A percentile compares a stretch with the other conserved stretches of the same genome.
These are phyloP conservation scores for Octodon degus DNA, from an alignment of 2,113 vertebrate genomes.

Conservation along the genomic window DNA sequence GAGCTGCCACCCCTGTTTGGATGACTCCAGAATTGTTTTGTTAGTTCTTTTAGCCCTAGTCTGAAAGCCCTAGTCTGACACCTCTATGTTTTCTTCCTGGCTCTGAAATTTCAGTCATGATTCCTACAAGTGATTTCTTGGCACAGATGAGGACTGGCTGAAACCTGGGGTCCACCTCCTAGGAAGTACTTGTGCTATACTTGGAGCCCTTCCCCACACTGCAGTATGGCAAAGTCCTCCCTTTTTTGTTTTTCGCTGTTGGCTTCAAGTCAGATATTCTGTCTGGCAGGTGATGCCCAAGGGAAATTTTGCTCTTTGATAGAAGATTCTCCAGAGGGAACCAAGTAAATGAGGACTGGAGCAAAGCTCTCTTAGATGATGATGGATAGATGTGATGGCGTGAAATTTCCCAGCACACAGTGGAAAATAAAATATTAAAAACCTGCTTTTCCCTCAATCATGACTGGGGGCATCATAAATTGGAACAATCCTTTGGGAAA, in stretches of 20 bases:
- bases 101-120: background rate
- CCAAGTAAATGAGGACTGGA: conserved; percentile 55
- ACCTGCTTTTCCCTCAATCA: conserved; percentile 48
- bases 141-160: background rate
- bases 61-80: conserved; percentile 30
- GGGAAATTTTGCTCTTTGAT: conserved; percentile 70
- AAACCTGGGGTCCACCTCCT: background rate
- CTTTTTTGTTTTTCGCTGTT: conserved; percentile 30
- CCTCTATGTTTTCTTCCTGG: conserved; percentile 31
- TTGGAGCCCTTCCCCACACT: conserved; percentile 16
- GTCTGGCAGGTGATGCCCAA: conserved; percentile 53
- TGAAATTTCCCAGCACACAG: conserved; percentile 52
- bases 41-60: background rate
- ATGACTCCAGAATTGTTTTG: conserved; percentile 23
- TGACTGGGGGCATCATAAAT: conserved; percentile 54
- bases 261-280: conserved; percentile 65
- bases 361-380: conserved; percentile 30
- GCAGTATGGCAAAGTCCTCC: background rate
- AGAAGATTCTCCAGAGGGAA: conserved; percentile 62
- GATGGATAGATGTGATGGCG: conserved; percentile 56
- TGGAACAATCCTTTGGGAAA: conserved; percentile 62
- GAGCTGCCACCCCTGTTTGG: background rate
- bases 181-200: background rate
- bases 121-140: background rate
- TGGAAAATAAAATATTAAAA: conserved; percentile 76